Evolutionary conservation across 2,113 vertebrate genomes (phyloP), one percentile per base, ranked within the genome.

Genomic region (Nothocercus nigrocapillus): DNA sequence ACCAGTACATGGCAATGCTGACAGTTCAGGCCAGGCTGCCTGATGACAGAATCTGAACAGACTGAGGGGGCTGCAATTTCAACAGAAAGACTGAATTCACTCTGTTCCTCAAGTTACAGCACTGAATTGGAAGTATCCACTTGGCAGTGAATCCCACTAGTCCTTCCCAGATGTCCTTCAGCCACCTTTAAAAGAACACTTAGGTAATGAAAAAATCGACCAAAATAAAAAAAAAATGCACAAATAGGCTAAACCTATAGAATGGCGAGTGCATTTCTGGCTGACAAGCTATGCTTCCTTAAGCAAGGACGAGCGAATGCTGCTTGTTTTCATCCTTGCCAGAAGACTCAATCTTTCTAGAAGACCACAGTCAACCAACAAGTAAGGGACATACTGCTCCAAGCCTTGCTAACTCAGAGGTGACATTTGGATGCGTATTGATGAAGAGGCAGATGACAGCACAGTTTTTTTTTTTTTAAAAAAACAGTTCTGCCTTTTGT

Each of bases 1-100:
- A 82, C 7, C 38, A 90, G 34, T 17, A 69, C 5, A 12, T 9
- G 17, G 20, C 10, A 85, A 91, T 69, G 5, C 14, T 21, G 72
- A 38, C 27, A 69, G 27, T 21, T 62, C 77, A 62, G 74, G n/a
- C 54, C 3, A 16, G 0, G 0, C 6, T 76, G 28, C 25, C 63
- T 30, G 3, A 5, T 56, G 54, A 11, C 30, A 66, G 40, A 44
- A 30, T 82, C 66, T 85, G n/a, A 85, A 77, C 9, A 79, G 30
- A 17, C 44, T 21, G 7, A 81, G 32, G 49, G 24, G 64, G 42
- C 17, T 21, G 9, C 27, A 25, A 14, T 74, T 88, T 85, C 44
- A 64, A 17, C 22, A 44, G 28, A 36, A 68, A 74, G 62, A 74
- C 15, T 28, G n/a, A 81, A 88, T 18, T n/a, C 15, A 54, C 49